Evolutionary conservation across 2,113 vertebrate genomes (phyloP), one percentile per base, ranked within the genome.

Genomic region (Opisthocomus hoazin): DNA sequence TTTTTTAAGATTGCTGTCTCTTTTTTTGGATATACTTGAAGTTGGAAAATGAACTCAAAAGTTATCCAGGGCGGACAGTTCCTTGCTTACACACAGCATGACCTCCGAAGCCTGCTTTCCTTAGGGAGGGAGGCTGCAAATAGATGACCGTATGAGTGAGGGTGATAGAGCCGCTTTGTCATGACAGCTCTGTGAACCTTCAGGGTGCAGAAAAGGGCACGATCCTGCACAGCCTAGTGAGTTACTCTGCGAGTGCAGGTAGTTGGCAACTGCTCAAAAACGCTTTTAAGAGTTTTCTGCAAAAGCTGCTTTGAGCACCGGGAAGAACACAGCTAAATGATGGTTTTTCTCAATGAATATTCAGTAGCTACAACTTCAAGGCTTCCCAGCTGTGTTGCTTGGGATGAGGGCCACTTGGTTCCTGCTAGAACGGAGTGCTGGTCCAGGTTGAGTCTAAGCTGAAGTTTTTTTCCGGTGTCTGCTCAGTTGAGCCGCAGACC

Each of bases 91-190:
- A 61, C 29, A 46, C 34, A 43, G 8, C 20, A 32, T 77, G 50
- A 23, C 27, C 45, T 53, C 2, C 1, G 6, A 37, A 74, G 23
- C 21, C 21, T 43, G 27, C 64, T 70, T 61, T 65, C 21, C 36
- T 9, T 20, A 20, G 29, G 13, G 45, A 77, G 26, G 8, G 30
- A 64, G 41, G 5, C 37, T 61, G 30, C 23, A 51, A 37, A 30
- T n/a, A 7, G 0, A 0, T 39, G n/a, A 29, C 8, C 12, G 4
- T 50, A 11, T 75, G 29, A 27, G 71, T 87, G 26, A 24, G 39
- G 22, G 16, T 45, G 43, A 45, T 45, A 45, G 45, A 74, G n/a
- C 11, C 11, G 5, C 45, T 82, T 57, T 12, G 26, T 16, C 12
- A 58, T 90, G 51, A 43, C 18, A 0, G 2, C 32, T 56, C 29